These are phyloP conservation scores for Callaeas wilsoni DNA, from an alignment of 2,113 vertebrate species.

Conservation along the genomic window DNA sequence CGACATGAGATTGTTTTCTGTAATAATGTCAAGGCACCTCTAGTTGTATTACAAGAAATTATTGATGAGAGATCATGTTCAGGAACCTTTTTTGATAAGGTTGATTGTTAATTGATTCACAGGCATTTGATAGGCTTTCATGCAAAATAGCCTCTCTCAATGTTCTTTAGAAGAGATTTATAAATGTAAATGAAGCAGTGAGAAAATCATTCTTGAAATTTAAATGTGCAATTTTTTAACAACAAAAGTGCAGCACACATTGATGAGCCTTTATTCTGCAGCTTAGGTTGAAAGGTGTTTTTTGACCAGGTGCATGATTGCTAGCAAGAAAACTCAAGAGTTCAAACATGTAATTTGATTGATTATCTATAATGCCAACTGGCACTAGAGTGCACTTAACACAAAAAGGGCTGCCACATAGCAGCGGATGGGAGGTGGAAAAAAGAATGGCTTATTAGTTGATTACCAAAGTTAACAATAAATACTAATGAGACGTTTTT, in stretches of 20 bases:
- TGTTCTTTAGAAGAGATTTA: slow-evolving; percentile 32
- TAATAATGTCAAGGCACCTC: slow-evolving; percentile 50
- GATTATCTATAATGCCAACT: slow-evolving; percentile 5
- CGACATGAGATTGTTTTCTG: slow-evolving; percentile 35
- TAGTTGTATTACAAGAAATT: slow-evolving; percentile 10
- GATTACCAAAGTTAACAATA: slow-evolving; percentile 73
- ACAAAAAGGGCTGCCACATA: slow-evolving; percentile 11
- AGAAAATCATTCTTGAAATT: slow-evolving; percentile 24
- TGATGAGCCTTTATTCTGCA: slow-evolving; percentile 49
- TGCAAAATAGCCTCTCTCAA: slow-evolving; percentile 34
- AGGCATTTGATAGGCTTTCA: slow-evolving; percentile 28
- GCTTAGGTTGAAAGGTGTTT: slow-evolving; percentile 46
- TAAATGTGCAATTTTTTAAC: slow-evolving; percentile 62
- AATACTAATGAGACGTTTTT: slow-evolving; percentile 63
- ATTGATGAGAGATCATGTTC: neutral
- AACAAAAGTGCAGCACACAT: slow-evolving; percentile 32
- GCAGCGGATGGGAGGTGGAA: slow-evolving; percentile 29
- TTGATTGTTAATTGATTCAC: slow-evolving; percentile 38
- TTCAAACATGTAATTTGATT: slow-evolving; percentile 17
- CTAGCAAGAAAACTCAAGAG: slow-evolving; percentile 16
- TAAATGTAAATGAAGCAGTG: slow-evolving; percentile 40
- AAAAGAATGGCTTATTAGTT: slow-evolving; percentile 35
- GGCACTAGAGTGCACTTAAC: slow-evolving; percentile 37
- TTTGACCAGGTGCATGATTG: slow-evolving; percentile 21
- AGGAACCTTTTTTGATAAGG: slow-evolving; percentile 10